phyloP scores from a whole-genome alignment of 2,113 vertebrate species.

The Myanophis thanlyinensis region DNA sequence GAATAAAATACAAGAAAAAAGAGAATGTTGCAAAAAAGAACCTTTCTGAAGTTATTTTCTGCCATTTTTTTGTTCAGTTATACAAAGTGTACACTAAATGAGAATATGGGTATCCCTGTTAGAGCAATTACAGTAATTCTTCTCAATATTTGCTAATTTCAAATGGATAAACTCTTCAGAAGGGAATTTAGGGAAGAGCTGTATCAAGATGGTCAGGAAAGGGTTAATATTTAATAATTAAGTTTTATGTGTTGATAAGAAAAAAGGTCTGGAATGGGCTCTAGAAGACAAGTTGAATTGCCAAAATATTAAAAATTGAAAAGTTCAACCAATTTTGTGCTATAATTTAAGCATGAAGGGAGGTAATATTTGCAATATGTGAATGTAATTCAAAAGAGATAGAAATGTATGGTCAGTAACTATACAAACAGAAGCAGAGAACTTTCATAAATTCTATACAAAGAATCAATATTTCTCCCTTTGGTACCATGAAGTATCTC shows the following conservation, averaged over 20 bases:
- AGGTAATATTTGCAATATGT: not conserved
- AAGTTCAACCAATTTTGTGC: not conserved
- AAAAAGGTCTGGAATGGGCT: not conserved
- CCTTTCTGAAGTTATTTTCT: not conserved
- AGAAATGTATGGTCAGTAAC: not conserved
- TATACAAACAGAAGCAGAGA: not conserved
- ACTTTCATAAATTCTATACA: not conserved
- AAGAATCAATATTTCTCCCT: not conserved
- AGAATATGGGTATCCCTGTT: not conserved
- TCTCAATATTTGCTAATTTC: not conserved
- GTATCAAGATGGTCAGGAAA: not conserved
- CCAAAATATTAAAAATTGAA: not conserved
- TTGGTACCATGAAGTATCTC: not conserved
- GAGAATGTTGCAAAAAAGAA: not conserved
- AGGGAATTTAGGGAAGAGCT: not conserved
- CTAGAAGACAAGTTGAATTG: not conserved
- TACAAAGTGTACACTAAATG: not conserved
- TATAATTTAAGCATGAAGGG: not conserved
- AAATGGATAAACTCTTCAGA: not conserved
- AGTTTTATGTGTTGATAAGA: not conserved
- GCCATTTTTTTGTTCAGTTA: not conserved
- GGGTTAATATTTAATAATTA: not conserved
- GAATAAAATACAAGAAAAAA: not conserved
- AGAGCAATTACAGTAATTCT: not conserved
- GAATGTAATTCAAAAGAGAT: not conserved